Base-by-base conservation (phyloP, 2,797 vertebrate genomes). In the Selene dorsalis region DNA sequence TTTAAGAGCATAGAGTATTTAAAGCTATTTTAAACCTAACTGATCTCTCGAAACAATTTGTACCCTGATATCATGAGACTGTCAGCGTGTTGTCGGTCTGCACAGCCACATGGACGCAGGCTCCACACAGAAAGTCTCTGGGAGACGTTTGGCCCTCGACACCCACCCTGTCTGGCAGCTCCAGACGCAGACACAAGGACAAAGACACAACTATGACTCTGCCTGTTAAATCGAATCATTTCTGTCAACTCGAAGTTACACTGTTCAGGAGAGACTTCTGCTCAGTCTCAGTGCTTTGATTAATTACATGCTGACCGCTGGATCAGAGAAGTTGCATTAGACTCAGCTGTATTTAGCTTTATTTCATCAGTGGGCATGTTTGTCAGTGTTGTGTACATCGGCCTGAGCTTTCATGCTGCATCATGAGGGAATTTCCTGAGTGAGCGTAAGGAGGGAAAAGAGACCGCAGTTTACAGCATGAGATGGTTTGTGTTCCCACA, bases 201-300 rank as follows among this genome's bases (percentile, higher is more conserved):
- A 89, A 83, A 87, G 77, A 77, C 61, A 58, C 64, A 69, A 57
- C 81, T 83, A 58, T 77, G 66, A 82, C 53, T 77, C 68, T 41
- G 41, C 76, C 53, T 60, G 70, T 80, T 75, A 80, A 66, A 73
- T 84, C 60, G 38, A 83, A 82, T 82, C 63, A 74, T 53, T 52
- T 58, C 59, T 60, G 73, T 66, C 11, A 30, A 74, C 72, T 67
- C 64, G 80, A 85, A 39, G 57, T 58, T 62, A 69, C 79, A 68
- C 65, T 53, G 71, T 72, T 74, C 48, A 53, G 52, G 17, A 50
- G 81, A 62, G n/a, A 74, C 69, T 41, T 82, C 76, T 76, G 62
- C 64, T 76, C 45, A 12, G 30, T 56, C 59, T 64, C 47, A 60
- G 16, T 20, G 30, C 70, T 73, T 58, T 69, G 56, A 77, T 73